Evolutionary conservation across 2,113 vertebrate species (phyloP).

Genomic region (Ctenomys sociabilis): DNA sequence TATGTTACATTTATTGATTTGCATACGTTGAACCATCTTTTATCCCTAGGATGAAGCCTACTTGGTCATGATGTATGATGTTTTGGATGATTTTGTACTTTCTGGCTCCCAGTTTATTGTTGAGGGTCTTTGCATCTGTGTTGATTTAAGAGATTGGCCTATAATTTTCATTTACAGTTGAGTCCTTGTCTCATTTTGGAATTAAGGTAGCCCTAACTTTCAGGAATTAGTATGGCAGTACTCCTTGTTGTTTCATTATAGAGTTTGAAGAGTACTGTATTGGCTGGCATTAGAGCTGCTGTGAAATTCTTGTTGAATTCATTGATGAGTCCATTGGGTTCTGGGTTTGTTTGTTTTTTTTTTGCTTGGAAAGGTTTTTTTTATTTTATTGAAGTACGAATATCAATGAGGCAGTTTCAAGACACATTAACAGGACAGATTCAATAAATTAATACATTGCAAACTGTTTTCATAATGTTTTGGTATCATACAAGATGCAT

Average conservation of each 20-base stretch:
- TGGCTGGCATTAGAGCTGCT: neutral
- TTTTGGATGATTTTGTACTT: neutral
- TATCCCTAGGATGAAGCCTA: neutral
- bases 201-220: neutral
- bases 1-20: neutral
- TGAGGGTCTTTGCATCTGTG: neutral
- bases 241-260: neutral
- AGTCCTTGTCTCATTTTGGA: neutral
- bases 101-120: neutral
- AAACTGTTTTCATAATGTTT: no score
- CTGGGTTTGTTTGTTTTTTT: neutral
- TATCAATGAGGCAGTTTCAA: no score
- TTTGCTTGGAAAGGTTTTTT: no score
- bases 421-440: no score
- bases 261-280: neutral
- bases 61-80: neutral
- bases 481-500: no score
- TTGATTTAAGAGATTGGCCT: neutral
- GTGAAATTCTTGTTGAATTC: neutral
- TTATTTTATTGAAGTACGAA: no score
- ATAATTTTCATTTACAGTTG: neutral
- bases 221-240: neutral
- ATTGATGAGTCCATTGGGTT: neutral
- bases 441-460: no score
- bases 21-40: neutral